phyloP scores from a whole-genome alignment of 2,113 vertebrate species.

The Neodon shergylaensis region DNA sequence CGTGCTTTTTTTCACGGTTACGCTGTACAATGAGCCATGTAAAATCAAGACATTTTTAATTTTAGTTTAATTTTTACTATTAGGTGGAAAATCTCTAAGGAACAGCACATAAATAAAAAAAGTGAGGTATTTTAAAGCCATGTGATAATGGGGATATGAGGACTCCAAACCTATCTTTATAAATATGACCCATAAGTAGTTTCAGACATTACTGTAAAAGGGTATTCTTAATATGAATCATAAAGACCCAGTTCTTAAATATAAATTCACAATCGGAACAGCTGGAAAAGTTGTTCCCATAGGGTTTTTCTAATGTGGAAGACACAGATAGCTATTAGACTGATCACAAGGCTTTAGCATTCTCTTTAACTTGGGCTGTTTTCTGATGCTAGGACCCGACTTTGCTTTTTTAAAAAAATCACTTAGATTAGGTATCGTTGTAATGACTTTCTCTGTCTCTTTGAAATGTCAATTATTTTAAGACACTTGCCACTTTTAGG shows the following conservation, averaged over 20 bases:
- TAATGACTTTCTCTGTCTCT: neutral
- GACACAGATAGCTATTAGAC: neutral
- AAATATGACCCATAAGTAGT: neutral
- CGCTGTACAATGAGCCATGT: neutral
- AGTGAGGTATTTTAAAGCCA: neutral
- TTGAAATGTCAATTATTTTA: constrained; percentile 49
- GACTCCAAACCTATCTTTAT: neutral
- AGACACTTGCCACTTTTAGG: constrained; percentile 1
- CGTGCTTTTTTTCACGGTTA: neutral
- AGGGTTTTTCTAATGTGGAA: neutral
- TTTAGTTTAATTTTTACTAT: constrained; percentile 39
- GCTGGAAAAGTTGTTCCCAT: neutral
- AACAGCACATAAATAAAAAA: neutral
- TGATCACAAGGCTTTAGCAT: neutral
- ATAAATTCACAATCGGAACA: constrained; percentile 9
- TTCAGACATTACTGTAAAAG: constrained; percentile 1
- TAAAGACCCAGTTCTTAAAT: neutral
- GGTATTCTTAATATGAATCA: constrained; percentile 13
- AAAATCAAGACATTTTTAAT: neutral
- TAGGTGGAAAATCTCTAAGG: constrained; percentile 29
- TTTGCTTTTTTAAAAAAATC: neutral
- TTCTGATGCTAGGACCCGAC: neutral
- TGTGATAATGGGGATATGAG: neutral
- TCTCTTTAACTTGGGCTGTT: neutral
- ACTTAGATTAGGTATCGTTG: neutral